These are phyloP conservation scores for Ridgeia piscesae DNA, from an alignment of 1,140 invertebrate genomes.

Conservation along the genomic window DNA sequence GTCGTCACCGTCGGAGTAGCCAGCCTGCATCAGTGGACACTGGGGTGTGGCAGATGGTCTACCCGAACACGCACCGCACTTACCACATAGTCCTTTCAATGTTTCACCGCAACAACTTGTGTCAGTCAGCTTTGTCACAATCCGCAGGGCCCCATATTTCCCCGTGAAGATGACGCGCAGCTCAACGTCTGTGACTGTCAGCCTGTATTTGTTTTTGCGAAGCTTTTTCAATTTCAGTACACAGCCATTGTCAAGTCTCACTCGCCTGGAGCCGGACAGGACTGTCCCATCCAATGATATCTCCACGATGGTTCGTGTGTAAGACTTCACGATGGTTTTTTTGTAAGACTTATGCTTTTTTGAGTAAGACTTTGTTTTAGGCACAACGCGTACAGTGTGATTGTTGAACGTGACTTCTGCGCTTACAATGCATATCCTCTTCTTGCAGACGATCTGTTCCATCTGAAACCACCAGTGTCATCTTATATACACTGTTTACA, in stretches of 20 bases:
- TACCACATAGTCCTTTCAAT: background rate
- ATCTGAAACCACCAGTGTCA: background rate
- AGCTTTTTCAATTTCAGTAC: background rate
- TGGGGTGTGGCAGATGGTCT: background rate
- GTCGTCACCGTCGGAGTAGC: background rate
- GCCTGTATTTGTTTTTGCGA: background rate
- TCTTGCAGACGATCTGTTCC: background rate
- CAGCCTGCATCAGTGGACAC: background rate
- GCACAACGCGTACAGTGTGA: background rate
- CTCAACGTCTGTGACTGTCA: background rate
- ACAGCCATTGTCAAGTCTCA: background rate
- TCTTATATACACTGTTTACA: background rate
- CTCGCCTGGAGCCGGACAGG: background rate
- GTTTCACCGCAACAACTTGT: background rate
- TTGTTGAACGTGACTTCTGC: background rate
- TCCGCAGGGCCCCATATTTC: background rate
- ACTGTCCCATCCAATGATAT: background rate
- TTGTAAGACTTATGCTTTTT: background rate
- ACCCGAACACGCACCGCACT: background rate
- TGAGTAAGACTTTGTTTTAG: background rate
- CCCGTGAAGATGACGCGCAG: background rate
- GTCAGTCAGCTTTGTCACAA: background rate
- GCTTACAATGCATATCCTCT: background rate
- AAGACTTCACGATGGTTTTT: background rate
- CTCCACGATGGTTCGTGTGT: background rate